Evolutionary conservation across 1,140 invertebrate genomes (phyloP), one percentile per base, ranked within the genome.

Genomic region (Drosophila willistoni): DNA sequence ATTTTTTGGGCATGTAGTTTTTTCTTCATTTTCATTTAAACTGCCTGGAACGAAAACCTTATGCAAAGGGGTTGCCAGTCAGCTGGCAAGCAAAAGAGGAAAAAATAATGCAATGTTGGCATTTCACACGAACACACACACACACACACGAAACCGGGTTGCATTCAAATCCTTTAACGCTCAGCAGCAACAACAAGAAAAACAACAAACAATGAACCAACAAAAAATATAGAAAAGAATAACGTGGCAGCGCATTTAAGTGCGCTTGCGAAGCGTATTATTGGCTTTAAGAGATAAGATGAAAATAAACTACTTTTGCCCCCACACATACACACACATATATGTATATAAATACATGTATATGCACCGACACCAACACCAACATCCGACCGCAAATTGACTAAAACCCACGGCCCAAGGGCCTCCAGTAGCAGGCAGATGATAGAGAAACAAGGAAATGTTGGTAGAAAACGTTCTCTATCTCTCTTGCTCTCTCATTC

Each of bases 241-340:
- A 72, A 39, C 60, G 51, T 71, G 73, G 73, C 84, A 71, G 63
- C 68, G 70, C 79, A 89, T 83, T 89, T 87, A 89, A 87, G 80
- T 80, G 83, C 64, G 83, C 83, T 89, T 86, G 76, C 64, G 66
- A 84, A 57, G 74, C 73, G 84, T 71, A 89, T 89, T 89, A 89
- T 89, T 89, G 84, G 84, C 84, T 89, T 89, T 84, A 89, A 89
- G 80, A 84, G 84, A 89, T 89, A 89, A 89, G 84, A 89, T 89
- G 80, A 73, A 72, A 84, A 87, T 87, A 87, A 89, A 87, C 84
- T 89, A 87, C 84, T 89, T 83, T 89, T 83, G 69, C 73, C 68
- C 54, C 69, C 64, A 22, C 57, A 67, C 59, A 55, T 36, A 77
- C 44, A 67, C 57, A 64, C 55, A 33, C 41, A 42, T 59, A 61